Percentiles rank a stretch among this genome's conserved stretches.
These are phyloP conservation scores for Neoniphon sammara DNA, from an alignment of 2,797 vertebrate species.

Conservation along the genomic window DNA sequence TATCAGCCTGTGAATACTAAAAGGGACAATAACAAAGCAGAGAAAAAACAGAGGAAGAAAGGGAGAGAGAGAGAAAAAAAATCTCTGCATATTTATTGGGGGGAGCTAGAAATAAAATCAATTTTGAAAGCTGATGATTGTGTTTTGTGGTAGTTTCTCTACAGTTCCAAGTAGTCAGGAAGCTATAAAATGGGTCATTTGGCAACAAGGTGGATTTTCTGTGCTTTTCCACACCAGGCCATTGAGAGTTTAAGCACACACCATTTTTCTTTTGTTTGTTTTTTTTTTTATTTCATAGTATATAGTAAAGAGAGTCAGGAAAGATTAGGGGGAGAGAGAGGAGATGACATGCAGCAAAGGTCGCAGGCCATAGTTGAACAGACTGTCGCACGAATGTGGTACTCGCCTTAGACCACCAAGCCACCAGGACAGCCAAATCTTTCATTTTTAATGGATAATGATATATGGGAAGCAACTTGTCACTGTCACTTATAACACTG, in stretches of 20 bases:
- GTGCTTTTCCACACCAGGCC: too few species aligned
- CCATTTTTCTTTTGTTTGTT: constrained; percentile 10
- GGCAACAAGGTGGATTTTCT: too few species aligned
- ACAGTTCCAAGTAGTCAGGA: not conserved
- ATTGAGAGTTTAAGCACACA: not conserved
- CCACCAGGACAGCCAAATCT: too few species aligned
- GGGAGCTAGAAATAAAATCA: constrained; percentile 23
- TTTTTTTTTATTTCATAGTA: not conserved
- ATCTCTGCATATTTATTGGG: constrained; percentile 47
- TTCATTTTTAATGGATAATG: too few species aligned
- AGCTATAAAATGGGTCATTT: not conserved
- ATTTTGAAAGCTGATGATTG: constrained; percentile 17
- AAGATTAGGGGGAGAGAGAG: too few species aligned
- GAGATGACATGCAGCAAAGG: too few species aligned
- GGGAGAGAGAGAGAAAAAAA: constrained; percentile 14
- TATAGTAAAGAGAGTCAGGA: too few species aligned
- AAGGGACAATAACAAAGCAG: constrained; percentile 49
- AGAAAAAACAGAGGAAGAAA: constrained; percentile 1
- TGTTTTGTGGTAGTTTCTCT: constrained; percentile 1
- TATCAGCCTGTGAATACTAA: constrained; percentile 64
- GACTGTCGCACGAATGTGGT: too few species aligned
- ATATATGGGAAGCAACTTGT: not conserved
- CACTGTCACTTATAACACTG: not conserved
- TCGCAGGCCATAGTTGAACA: too few species aligned
- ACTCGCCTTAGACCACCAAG: too few species aligned